Base-by-base conservation (phyloP, 53 echinoderm and acorn worm species). In the Glandiceps talaboti region DNA sequence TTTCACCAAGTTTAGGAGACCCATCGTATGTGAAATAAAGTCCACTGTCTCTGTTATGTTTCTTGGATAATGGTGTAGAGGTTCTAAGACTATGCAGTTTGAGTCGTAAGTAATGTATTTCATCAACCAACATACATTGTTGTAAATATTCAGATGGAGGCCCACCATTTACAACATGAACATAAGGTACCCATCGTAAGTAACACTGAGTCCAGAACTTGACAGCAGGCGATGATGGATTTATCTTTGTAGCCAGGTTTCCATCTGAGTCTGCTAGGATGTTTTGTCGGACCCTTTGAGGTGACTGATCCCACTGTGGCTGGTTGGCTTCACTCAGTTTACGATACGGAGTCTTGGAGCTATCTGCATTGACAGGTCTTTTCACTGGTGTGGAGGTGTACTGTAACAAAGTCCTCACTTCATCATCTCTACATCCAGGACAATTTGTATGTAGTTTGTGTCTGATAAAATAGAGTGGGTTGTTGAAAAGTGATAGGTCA, bases 401-500 rank as follows among this genome's bases (percentile, higher is more conserved):
- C 20, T 45, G 64, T n/a, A n/a, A n/a, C 64, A 45, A 20, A 6
- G 6, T 20, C 20, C 20, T 45, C 64, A 45, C 6, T 6, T 45
- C 64, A 12, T 45, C 64, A 45, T 45, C 20, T 45, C 64, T 45
- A 20, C 64, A 45, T 45, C 64, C 64, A 6, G 20, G 6, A 45
- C 64, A 45, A 20, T 45, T 45, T 20, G 6, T 6, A 76, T 89
- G 80, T 33, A 85, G 74, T 28, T 87, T 85, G 29, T 91, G 89
- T 80, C 86, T 91, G 32, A 87, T 83, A 1, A 93, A 87, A 77
- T 91, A 97, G 80, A 97, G 82, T 28, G 99, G 99, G 73, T 97
- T 97, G 81, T 89, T 93, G 86, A 97, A 97, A 29, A 97, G 88
- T 0, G 91, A 89, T 81, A 93, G 93, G 91, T 97, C 99, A 28